Conservation (phyloP, 2,113 vertebrate genomes). For the Acrocephalus kingi region DNA sequence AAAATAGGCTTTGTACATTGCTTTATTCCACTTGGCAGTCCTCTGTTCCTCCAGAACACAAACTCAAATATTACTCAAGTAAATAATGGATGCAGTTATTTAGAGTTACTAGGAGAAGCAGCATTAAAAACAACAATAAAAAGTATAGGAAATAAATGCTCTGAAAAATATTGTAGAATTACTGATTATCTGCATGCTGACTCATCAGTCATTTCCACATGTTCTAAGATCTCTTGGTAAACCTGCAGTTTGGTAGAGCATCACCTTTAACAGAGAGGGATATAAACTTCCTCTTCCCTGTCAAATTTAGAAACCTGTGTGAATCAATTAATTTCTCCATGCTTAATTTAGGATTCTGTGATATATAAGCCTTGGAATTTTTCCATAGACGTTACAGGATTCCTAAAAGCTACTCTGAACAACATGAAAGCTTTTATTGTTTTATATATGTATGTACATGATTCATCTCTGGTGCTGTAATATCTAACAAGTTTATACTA, state of each 20-base stretch:
- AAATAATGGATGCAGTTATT: not conserved
- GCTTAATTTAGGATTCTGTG: not conserved
- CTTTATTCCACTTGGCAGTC: not conserved
- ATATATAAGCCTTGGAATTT: not conserved
- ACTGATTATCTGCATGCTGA: not conserved
- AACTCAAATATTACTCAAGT: not conserved
- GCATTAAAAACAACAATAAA: not conserved
- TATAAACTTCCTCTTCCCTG: not conserved
- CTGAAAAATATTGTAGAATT: not conserved
- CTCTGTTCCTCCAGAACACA: not conserved
- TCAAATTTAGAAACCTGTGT: not conserved
- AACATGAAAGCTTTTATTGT: not conserved
- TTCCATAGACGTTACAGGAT: not conserved
- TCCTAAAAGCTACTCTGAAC: not conserved
- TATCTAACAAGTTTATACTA: not conserved
- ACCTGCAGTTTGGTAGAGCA: not conserved
- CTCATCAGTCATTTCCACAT: not conserved
- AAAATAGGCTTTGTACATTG: not conserved
- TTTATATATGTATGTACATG: not conserved
- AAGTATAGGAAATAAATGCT: not conserved
- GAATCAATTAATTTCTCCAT: not conserved
- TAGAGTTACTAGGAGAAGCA: not conserved
- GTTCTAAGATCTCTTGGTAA: not conserved
- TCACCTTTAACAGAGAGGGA: not conserved
- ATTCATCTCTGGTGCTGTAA: not conserved